A percentile compares a stretch with the other conserved stretches of the same genome.
Evolutionary conservation across 2,888 invertebrate genomes (phyloP).

Genomic region (Lysandra coridon): DNA sequence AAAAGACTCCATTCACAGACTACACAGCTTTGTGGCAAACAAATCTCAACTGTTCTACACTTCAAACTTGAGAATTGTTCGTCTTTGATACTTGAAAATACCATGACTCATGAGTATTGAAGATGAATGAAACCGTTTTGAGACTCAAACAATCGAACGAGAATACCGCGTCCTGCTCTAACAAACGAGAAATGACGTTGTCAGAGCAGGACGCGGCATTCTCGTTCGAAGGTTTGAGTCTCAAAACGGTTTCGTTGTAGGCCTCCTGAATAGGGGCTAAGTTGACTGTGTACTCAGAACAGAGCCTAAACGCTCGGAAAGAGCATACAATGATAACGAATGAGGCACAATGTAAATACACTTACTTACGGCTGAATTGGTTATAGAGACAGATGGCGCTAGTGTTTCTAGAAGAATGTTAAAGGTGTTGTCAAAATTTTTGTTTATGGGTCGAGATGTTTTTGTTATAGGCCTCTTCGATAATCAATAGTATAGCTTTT

Average conservation of each 20-base stretch:
- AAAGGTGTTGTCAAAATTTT: not conserved
- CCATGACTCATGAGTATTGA: no score
- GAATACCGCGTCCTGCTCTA: no score
- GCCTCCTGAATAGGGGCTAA: not conserved
- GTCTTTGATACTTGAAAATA: not conserved
- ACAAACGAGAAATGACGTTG: no score
- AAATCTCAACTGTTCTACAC: not conserved
- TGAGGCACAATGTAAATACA: slow-evolving; percentile 26
- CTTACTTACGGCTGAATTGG: slow-evolving; percentile 18
- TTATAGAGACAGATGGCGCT: slow-evolving; percentile 6
- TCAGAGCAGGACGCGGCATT: no score
- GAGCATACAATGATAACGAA: slow-evolving; percentile 40
- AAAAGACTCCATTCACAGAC: no score
- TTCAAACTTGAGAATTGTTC: not conserved
- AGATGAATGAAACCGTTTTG: no score
- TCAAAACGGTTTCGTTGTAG: no score
- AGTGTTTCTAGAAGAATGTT: not conserved
- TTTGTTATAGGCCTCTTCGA: slow-evolving; percentile 9
- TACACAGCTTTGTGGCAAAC: no score
- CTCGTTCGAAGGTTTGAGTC: no score
- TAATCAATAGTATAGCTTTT: slow-evolving; percentile 9
- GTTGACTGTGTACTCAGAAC: slow-evolving; percentile 6
- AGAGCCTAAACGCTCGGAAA: slow-evolving; percentile 31
- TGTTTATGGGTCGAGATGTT: not conserved
- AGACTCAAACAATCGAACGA: no score